phyloP scores from a whole-genome alignment of 1,140 invertebrate genomes.

The honey bee (Apis mellifera) region Amel_HAv3.1 CM009931.2:11474501-11475000 shows the following conservation, averaged over 20 bases:
- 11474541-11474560: neutral
- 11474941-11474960: constrained; percentile 10
- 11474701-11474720: neutral
- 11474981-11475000: neutral
- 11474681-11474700: constrained; percentile 12
- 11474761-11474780: neutral
- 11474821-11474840: neutral
- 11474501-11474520: neutral
- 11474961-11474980: constrained; percentile 37
- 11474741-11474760: neutral
- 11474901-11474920: constrained; percentile 30
- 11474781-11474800: constrained; percentile 31
- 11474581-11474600: neutral
- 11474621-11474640: constrained; percentile 45
- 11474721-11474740: neutral
- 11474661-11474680: constrained; percentile 37
- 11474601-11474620: constrained; percentile 39
- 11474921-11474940: constrained; percentile 54
- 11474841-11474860: constrained; percentile 31
- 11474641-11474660: constrained; percentile 45
- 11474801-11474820: neutral
- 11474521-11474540: neutral
- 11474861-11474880: constrained; percentile 40
- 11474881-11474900: constrained; percentile 41
- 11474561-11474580: neutral